phyloP scores from a whole-genome alignment of 2,113 vertebrate species.

The Neotragus pygmaeus region DNA sequence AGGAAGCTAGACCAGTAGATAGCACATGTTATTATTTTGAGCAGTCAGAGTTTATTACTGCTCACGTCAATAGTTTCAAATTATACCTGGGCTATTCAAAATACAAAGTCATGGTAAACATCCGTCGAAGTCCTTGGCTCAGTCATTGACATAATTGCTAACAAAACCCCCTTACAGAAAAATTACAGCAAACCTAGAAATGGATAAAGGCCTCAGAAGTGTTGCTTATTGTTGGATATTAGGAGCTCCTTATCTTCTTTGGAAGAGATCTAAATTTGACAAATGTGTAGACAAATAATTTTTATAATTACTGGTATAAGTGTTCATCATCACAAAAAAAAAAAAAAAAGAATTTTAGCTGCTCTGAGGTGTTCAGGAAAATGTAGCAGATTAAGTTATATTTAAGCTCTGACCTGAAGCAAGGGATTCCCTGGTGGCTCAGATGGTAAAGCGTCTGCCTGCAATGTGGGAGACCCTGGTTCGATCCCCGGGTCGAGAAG shows the following conservation, averaged over 20 bases:
- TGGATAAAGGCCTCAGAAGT: neutral
- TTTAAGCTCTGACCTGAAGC: neutral
- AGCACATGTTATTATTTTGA: neutral
- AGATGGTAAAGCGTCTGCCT: no score
- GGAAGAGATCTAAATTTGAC: neutral
- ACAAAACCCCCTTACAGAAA: neutral
- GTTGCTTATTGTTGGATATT: neutral
- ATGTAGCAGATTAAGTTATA: neutral
- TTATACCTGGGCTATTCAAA: neutral
- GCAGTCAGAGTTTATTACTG: neutral
- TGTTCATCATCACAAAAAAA: neutral
- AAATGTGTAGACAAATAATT: neutral
- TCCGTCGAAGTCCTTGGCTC: neutral
- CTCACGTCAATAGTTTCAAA: neutral
- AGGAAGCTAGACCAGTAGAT: neutral
- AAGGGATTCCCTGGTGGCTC: neutral
- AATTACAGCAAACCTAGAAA: neutral
- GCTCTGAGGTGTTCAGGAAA: neutral
- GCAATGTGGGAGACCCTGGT: no score
- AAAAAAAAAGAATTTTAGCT: neutral
- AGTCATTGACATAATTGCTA: neutral
- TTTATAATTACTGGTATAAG: neutral
- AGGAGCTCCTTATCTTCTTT: neutral
- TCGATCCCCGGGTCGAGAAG: fast-evolving
- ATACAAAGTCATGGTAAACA: neutral